phyloP scores from a whole-genome alignment of 2,113 vertebrate species.

The Lophura nycthemera region DNA sequence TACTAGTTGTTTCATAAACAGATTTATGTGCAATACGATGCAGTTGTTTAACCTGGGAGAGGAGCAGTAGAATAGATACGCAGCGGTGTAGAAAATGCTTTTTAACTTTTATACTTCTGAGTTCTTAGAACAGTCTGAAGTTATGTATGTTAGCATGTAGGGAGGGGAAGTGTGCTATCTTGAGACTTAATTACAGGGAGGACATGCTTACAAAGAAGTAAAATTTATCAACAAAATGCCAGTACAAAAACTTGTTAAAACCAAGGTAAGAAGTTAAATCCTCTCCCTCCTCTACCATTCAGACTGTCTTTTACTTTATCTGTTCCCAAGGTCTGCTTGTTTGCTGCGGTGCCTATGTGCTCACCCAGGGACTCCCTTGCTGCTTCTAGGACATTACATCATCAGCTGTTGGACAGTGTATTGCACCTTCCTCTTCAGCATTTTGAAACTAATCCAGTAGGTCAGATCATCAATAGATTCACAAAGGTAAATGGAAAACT shows the following conservation, averaged over 20 bases:
- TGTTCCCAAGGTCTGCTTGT: conserved; percentile 63
- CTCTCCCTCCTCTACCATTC: neutral
- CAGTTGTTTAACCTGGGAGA: neutral
- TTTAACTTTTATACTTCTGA: neutral
- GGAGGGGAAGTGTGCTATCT: neutral
- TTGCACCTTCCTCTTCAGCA: conserved; percentile 70
- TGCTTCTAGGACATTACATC: conserved; percentile 61
- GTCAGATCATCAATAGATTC: conserved; percentile 70
- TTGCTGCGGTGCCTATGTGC: conserved; percentile 59
- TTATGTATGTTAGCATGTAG: neutral
- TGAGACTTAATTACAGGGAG: neutral
- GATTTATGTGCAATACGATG: neutral
- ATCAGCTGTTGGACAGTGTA: conserved; percentile 64
- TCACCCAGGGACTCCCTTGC: conserved; percentile 61
- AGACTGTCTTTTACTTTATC: neutral
- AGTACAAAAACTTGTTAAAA: neutral
- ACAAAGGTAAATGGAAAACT: conserved; percentile 65
- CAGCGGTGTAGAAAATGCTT: neutral
- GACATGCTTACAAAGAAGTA: neutral
- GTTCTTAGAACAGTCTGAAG: neutral
- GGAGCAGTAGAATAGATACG: neutral
- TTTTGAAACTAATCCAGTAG: conserved; percentile 67
- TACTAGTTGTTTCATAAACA: neutral
- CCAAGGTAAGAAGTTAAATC: rapidly evolving
- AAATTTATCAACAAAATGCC: neutral